Base-by-base conservation (phyloP, 2,888 invertebrate species). In the Sphaeridia pumilis region DNA sequence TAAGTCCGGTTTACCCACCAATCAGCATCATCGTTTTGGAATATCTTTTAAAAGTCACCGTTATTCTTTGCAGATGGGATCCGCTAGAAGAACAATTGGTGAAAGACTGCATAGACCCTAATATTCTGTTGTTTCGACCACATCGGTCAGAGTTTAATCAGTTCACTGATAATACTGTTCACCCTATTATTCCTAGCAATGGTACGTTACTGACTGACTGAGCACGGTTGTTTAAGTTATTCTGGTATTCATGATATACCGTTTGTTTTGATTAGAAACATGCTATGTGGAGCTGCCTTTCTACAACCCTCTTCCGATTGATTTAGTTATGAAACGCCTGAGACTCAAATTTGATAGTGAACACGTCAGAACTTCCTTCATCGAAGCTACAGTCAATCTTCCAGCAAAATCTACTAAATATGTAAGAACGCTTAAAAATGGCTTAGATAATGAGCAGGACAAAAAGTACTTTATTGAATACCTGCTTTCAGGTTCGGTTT, bases 131-230 rank as follows among this genome's bases (percentile, higher is more conserved):
- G 2, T 61, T 59, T 31, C 57, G 58, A 47, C 58, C 59, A 47
- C 52, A 55, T 34, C 57, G 60, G 49, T 59, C 70, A 41, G 55
- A 70, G 31, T 60, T 66, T 38, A 66, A 70, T 58, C 68, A 69
- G 60, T 62, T 51, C 20, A 65, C 68, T 53, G 56, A 61, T 46
- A 61, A 61, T 41, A 57, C 59, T 12, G 47, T 58, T 25, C 35
- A 54, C 46, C 61, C 61, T 17, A 47, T 49, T 10, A 59, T 61
- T 58, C 61, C 61, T 58, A 59, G 54, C 46, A 54, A 59, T 57
- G 61, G 59, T 59, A 53, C 42, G 28, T 34, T 24, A 24, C 14
- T 24, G 38, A 27, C 38, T 31, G 34, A 24, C 44, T 44, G 25
- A 21, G 22, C 14, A 28, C 24, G 21, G 17, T 4, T 26, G n/a